Percentiles rank a stretch among this genome's conserved stretches.
Evolutionary conservation across 2,113 vertebrate species (phyloP).

Genomic region (Ploceus nigricollis): DNA sequence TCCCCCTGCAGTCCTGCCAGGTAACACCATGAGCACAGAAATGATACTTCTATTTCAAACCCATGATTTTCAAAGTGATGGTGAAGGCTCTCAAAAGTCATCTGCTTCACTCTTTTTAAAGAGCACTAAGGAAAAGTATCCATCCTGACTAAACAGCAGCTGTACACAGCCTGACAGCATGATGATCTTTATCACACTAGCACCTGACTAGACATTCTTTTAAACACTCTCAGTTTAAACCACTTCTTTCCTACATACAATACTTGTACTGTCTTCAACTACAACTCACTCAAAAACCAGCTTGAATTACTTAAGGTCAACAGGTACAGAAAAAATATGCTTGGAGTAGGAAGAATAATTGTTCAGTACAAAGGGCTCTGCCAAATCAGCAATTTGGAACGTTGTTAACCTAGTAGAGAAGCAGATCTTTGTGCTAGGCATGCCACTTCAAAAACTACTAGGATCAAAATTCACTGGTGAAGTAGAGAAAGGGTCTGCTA

Average conservation of each 20-base stretch:
- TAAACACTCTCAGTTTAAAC: not conserved
- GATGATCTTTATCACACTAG: not conserved
- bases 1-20: not conserved
- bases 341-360: not conserved
- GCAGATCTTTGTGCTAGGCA: not conserved
- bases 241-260: not conserved
- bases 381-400: not conserved
- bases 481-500: not conserved
- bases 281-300: not conserved
- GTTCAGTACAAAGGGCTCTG: not conserved
- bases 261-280: not conserved
- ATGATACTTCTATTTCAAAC: not conserved
- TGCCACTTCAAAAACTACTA: not conserved
- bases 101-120: not conserved
- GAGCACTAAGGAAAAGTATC: not conserved
- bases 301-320: not conserved
- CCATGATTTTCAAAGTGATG: not conserved
- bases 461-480: not conserved
- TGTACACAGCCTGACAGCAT: not conserved
- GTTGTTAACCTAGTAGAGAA: not conserved
- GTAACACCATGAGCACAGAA: not conserved
- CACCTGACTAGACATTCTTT: not conserved
- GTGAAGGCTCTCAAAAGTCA: not conserved
- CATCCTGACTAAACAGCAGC: not conserved
- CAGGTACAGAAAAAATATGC: rapidly evolving